Conservation (phyloP, 1,140 invertebrate species). For the Colletes latitarsis region DNA sequence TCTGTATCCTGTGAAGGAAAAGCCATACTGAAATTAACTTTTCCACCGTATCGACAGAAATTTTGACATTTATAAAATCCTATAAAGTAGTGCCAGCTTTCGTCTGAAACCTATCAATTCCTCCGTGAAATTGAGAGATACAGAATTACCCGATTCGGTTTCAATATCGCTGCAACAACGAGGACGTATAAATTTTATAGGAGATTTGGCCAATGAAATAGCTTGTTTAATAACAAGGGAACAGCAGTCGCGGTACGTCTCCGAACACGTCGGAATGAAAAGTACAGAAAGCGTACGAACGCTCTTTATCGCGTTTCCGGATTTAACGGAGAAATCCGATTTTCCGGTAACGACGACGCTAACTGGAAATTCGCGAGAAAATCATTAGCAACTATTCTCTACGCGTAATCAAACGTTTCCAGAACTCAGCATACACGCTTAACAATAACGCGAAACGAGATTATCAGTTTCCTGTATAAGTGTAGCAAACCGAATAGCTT, state of each 20-base stretch:
- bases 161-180: background rate
- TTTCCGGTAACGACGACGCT: background rate
- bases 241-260: constrained; percentile 10
- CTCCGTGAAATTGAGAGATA: background rate
- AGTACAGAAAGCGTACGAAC: constrained; percentile 15
- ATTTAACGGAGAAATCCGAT: constrained; percentile 43
- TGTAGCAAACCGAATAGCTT: background rate
- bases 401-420: background rate
- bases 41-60: too few relatives aligned
- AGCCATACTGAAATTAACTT: too few relatives aligned
- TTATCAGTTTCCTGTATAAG: background rate
- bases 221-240: constrained; percentile 11
- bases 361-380: constrained; percentile 21
- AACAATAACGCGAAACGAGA: background rate
- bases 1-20: too few relatives aligned
- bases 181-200: background rate
- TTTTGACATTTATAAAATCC: too few relatives aligned
- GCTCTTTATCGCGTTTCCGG: constrained; percentile 52
- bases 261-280: constrained; percentile 38
- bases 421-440: background rate
- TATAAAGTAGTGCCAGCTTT: too few relatives aligned
- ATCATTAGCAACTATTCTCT: background rate
- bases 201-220: background rate
- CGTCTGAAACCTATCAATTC: background rate
- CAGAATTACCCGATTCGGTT: background rate